Evolutionary conservation across 2,113 vertebrate species (phyloP).

Genomic region (Zosterops hypoxanthus): DNA sequence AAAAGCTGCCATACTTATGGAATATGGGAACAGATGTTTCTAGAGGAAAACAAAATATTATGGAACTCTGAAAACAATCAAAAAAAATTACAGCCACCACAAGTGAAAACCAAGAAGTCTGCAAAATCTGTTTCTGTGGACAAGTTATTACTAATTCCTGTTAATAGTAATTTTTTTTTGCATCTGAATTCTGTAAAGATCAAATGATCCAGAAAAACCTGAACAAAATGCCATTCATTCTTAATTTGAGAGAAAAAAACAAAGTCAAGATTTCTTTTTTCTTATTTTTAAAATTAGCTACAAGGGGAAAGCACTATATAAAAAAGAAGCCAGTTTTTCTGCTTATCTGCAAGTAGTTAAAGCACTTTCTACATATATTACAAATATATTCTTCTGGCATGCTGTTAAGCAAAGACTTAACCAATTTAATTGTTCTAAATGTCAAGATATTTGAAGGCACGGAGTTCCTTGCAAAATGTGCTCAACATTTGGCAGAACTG

Average conservation of each 20-base stretch:
- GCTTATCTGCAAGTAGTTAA: background rate
- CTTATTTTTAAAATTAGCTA: background rate
- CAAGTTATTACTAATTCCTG: background rate
- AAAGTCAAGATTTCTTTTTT: background rate
- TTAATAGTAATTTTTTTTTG: background rate
- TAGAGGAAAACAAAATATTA: slow-evolving; percentile 1
- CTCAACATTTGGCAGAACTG: background rate
- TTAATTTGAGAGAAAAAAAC: background rate
- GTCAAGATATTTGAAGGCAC: background rate
- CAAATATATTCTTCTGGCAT: background rate
- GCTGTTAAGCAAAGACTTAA: background rate
- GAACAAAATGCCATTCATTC: background rate
- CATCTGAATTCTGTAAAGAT: background rate
- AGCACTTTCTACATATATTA: background rate
- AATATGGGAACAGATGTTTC: background rate
- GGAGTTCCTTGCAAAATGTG: background rate
- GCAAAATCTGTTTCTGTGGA: background rate
- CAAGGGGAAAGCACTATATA: background rate
- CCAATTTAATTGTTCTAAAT: background rate
- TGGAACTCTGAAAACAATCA: background rate
- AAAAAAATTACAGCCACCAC: background rate
- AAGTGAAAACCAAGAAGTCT: background rate
- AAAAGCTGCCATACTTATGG: background rate
- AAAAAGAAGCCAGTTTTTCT: background rate
- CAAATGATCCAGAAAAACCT: background rate